These are phyloP conservation scores for Drosophila truncata DNA, from an alignment of 1,140 invertebrate genomes.

Conservation along the genomic window DNA sequence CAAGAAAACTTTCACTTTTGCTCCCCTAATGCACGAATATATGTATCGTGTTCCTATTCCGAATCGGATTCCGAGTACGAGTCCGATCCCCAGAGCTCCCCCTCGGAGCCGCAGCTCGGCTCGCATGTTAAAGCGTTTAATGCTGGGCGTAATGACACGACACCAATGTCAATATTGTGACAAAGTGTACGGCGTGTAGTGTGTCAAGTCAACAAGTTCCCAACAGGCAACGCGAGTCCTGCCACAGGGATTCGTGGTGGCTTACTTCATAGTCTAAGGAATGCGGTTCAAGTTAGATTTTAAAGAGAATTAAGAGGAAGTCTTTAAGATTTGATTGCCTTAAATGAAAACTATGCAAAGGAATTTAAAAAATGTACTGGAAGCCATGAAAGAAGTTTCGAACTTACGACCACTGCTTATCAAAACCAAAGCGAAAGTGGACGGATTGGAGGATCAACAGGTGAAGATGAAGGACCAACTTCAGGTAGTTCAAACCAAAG, in stretches of 20 bases:
- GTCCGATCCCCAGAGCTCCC: slow-evolving; percentile 9
- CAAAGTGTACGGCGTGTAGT: slow-evolving; percentile 57
- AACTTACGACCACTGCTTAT: background rate
- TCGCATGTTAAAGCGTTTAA: slow-evolving; percentile 79
- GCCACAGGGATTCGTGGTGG: slow-evolving; percentile 6
- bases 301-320: background rate
- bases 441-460: background rate
- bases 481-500: no score
- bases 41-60: slow-evolving; percentile 28
- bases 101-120: slow-evolving; percentile 6
- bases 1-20: slow-evolving; percentile 23
- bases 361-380: background rate
- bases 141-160: slow-evolving; percentile 77
- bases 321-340: background rate
- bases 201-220: slow-evolving; percentile 80
- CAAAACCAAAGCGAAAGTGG: background rate
- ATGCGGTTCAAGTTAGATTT: background rate
- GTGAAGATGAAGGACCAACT: no score
- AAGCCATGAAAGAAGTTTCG: background rate
- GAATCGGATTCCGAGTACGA: slow-evolving; percentile 12
- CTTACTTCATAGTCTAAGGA: background rate
- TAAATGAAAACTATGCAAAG: background rate
- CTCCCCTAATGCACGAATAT: slow-evolving; percentile 3
- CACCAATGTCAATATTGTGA: slow-evolving; percentile 79
- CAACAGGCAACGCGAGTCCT: slow-evolving; percentile 5